These are phyloP conservation scores for Tyrophagus putrescentiae DNA, from an alignment of 1,140 invertebrate genomes.

Conservation along the genomic window DNA sequence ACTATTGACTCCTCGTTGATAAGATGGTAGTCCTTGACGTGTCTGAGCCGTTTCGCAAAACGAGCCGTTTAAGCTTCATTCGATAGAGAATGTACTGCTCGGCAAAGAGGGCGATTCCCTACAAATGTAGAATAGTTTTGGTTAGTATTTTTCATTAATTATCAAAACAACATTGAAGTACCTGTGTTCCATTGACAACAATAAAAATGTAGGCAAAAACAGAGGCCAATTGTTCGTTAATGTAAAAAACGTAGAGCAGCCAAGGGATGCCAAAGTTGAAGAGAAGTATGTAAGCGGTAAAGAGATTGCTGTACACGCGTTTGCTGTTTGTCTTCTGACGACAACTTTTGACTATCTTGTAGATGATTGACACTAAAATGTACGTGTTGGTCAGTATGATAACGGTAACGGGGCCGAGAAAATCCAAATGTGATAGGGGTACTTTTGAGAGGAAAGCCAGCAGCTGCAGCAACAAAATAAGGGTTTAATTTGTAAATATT, in stretches of 20 bases:
- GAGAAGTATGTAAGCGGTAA: not conserved
- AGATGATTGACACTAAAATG: not conserved
- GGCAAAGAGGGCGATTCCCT: not conserved
- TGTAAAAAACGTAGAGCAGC: not conserved
- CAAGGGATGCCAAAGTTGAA: not conserved
- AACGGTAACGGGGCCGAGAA: not conserved
- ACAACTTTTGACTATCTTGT: not conserved
- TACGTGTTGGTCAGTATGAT: not conserved
- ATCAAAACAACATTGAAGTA: not conserved
- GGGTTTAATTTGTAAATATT: not conserved
- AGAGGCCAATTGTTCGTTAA: not conserved
- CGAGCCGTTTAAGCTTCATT: too few species aligned
- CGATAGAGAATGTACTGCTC: too few species aligned
- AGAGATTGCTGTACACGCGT: not conserved
- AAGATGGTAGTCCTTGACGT: too few species aligned
- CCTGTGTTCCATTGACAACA: constrained; percentile 2
- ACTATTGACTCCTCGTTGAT: too few species aligned
- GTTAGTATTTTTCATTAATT: not conserved
- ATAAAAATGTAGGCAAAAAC: constrained; percentile 1
- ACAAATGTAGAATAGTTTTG: not conserved
- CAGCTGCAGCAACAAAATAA: not conserved
- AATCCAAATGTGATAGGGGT: constrained; percentile 16
- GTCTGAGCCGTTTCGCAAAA: too few species aligned
- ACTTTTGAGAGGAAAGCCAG: not conserved
- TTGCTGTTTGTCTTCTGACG: not conserved